Percentiles rank a stretch among this genome's conserved stretches.
These are phyloP conservation scores for Pentamera pediparva DNA, from an alignment of 53 echinoderm and acorn worm genomes.

Conservation along the genomic window DNA sequence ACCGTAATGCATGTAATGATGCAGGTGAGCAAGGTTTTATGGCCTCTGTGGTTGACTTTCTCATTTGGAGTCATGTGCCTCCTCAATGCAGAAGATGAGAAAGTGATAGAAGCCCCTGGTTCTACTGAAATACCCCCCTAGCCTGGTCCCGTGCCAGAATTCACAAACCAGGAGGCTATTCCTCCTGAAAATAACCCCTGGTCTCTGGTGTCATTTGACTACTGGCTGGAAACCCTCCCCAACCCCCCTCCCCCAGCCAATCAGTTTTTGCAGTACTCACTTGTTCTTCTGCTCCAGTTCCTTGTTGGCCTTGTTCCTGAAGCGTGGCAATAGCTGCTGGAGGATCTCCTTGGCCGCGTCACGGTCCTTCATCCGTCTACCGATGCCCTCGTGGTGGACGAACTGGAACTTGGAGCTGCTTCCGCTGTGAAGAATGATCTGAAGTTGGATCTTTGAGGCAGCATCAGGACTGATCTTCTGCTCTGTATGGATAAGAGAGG, in stretches of 20 bases:
- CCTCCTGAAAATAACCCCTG: not conserved
- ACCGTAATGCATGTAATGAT: too few relatives aligned
- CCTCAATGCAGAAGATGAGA: too few relatives aligned
- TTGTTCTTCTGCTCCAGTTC: constrained; percentile 92
- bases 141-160: too few relatives aligned
- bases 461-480: constrained; percentile 94
- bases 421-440: constrained; percentile 78
- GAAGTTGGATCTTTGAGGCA: constrained; percentile 90
- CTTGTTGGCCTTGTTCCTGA: constrained; percentile 78
- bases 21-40: too few relatives aligned
- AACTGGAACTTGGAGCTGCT: constrained; percentile 91
- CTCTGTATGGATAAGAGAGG: too few relatives aligned
- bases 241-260: not conserved
- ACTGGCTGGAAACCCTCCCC: not conserved
- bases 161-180: not conserved
- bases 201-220: too few relatives aligned
- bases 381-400: constrained; percentile 61
- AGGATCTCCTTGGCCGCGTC: constrained; percentile 84
- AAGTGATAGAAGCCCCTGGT: too few relatives aligned
- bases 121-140: too few relatives aligned
- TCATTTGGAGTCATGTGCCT: too few relatives aligned
- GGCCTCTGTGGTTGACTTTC: too few relatives aligned
- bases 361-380: constrained; percentile 59
- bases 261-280: too few relatives aligned
- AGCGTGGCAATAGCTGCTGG: constrained; percentile 88